Evolutionary conservation across 2,888 invertebrate genomes (phyloP).

Genomic region (Eueremaeus valkanovi): DNA sequence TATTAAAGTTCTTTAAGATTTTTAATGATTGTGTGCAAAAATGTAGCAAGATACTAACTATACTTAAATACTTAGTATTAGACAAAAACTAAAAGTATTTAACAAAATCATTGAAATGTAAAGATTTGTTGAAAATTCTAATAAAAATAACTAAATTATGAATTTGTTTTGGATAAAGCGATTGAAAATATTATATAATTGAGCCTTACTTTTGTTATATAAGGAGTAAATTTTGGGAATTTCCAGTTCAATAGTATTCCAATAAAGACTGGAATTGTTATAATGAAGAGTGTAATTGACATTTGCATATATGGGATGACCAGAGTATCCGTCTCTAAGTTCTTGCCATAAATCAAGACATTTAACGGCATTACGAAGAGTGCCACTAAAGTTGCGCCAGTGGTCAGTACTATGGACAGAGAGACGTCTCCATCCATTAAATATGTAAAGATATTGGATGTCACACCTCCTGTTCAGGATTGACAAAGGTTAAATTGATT

Average conservation of each 20-base stretch:
- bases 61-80: too few relatives aligned
- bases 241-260: constrained; percentile 49
- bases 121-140: too few relatives aligned
- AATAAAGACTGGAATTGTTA: constrained; percentile 49
- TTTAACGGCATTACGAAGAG: constrained; percentile 52
- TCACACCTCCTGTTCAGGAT: constrained; percentile 49
- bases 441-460: constrained; percentile 51
- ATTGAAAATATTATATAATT: too few relatives aligned
- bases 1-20: too few relatives aligned
- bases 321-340: constrained; percentile 48
- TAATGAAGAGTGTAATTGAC: constrained; percentile 48
- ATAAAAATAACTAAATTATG: too few relatives aligned
- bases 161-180: too few relatives aligned
- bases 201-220: constrained; percentile 49
- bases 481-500: background rate
- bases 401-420: constrained; percentile 51
- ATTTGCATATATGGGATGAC: constrained; percentile 51
- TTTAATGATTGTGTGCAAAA: too few relatives aligned
- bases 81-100: background rate
- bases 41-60: too few relatives aligned
- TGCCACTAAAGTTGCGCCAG: constrained; percentile 50
- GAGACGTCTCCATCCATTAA: constrained; percentile 51
- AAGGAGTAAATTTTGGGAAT: constrained; percentile 49
- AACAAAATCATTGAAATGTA: too few relatives aligned
- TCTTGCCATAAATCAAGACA: constrained; percentile 50